phyloP scores from a whole-genome alignment of 2,113 vertebrate genomes.

The Panthera leo region DNA sequence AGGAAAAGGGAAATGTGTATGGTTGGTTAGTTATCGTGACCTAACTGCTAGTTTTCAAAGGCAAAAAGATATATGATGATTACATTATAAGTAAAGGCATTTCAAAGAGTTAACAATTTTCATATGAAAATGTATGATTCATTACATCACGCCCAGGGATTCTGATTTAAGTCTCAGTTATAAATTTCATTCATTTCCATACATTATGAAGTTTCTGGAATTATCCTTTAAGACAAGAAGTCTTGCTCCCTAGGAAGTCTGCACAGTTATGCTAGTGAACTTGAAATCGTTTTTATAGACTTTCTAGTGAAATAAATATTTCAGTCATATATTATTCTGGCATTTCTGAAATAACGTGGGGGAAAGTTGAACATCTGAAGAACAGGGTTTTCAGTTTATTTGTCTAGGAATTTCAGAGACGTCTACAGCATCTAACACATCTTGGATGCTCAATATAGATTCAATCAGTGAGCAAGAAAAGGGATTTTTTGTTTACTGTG shows the following conservation, averaged over 20 bases:
- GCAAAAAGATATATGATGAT: background rate
- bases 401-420: background rate
- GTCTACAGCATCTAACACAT: background rate
- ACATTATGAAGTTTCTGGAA: background rate
- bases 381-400: background rate
- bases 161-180: background rate
- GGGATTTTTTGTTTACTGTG: background rate
- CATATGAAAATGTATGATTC: background rate
- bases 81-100: background rate
- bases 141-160: background rate
- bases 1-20: background rate
- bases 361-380: background rate
- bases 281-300: constrained; percentile 19
- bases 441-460: background rate
- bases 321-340: background rate
- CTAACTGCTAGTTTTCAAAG: constrained; percentile 17
- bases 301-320: constrained; percentile 9
- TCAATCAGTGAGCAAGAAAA: background rate
- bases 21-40: background rate
- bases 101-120: constrained; percentile 6
- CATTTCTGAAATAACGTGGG: background rate
- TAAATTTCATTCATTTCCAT: constrained; percentile 16
- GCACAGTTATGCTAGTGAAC: background rate
- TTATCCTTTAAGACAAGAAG: background rate
- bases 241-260: background rate